phyloP scores from a whole-genome alignment of 2,888 invertebrate genomes.

The Mythimna impura region DNA sequence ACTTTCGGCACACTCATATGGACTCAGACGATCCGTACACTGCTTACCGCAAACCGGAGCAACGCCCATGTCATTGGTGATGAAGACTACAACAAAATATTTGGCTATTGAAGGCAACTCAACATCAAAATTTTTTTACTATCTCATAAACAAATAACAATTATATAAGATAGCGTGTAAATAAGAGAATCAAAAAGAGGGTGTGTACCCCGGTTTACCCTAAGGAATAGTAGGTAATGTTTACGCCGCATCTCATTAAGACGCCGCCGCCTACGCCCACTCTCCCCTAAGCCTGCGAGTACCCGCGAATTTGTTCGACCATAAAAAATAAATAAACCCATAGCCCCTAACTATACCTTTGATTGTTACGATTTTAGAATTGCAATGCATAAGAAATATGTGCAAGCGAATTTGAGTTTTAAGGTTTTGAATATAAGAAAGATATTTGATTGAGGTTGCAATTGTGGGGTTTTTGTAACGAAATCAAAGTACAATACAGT shows the following conservation, averaged over 20 bases:
- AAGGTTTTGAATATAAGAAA: rapidly evolving
- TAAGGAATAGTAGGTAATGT: constrained; percentile 79
- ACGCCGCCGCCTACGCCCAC: constrained; percentile 69
- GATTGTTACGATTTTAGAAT: constrained; percentile 61
- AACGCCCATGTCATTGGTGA: too few relatives aligned
- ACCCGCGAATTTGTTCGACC: constrained; percentile 77
- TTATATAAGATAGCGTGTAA: constrained; percentile 68
- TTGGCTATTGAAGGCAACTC: too few relatives aligned
- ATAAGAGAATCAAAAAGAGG: constrained; percentile 66
- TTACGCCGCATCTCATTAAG: constrained; percentile 87
- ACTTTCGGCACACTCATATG: too few relatives aligned
- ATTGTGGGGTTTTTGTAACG: not conserved
- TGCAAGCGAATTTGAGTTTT: constrained; percentile 4
- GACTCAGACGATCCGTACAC: too few relatives aligned
- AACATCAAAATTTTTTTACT: too few relatives aligned
- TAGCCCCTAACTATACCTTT: constrained; percentile 70
- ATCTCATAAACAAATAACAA: constrained; percentile 58
- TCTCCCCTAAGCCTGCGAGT: constrained; percentile 57
- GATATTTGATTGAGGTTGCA: not conserved
- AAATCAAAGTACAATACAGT: constrained; percentile 24
- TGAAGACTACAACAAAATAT: too few relatives aligned
- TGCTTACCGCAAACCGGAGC: too few relatives aligned
- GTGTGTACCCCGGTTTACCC: constrained; percentile 73
- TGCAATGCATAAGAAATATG: constrained; percentile 36
- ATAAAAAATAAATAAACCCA: constrained; percentile 83